phyloP scores from a whole-genome alignment of 1,140 invertebrate species.

The Tigriopus japonicus region DNA sequence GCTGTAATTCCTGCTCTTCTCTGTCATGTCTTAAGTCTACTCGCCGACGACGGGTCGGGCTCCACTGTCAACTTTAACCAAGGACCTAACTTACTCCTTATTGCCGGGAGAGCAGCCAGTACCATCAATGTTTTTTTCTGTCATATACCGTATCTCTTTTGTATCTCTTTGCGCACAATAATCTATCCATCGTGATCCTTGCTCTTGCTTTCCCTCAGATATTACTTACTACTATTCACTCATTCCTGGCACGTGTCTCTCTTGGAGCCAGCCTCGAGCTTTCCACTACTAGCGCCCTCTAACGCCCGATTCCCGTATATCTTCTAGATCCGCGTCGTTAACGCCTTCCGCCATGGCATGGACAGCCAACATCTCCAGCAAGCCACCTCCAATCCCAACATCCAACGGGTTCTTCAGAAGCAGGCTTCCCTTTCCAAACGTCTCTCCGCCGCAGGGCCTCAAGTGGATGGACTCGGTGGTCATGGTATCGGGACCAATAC shows the following conservation, averaged over 20 bases:
- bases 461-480: not conserved
- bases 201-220: constrained; percentile 17
- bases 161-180: constrained; percentile 16
- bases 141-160: not conserved
- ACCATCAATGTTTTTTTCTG: too few species aligned
- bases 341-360: constrained; percentile 95
- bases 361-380: constrained; percentile 72
- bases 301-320: constrained; percentile 16
- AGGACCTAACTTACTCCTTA: too few species aligned
- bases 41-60: too few species aligned
- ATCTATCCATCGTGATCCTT: constrained; percentile 16
- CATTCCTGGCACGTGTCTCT: constrained; percentile 14
- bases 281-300: not conserved
- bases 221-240: constrained; percentile 7
- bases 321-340: constrained; percentile 93
- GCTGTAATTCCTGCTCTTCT: too few species aligned
- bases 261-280: not conserved
- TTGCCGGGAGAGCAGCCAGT: too few species aligned
- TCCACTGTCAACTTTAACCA: too few species aligned
- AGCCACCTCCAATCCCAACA: constrained; percentile 55
- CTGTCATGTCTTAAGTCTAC: too few species aligned
- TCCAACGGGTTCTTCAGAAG: constrained; percentile 75
- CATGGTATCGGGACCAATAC: not conserved
- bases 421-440: constrained; percentile 57
- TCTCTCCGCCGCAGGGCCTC: not conserved